Evolutionary conservation across 2,888 invertebrate genomes (phyloP).

Genomic region (Plebejus anna): DNA sequence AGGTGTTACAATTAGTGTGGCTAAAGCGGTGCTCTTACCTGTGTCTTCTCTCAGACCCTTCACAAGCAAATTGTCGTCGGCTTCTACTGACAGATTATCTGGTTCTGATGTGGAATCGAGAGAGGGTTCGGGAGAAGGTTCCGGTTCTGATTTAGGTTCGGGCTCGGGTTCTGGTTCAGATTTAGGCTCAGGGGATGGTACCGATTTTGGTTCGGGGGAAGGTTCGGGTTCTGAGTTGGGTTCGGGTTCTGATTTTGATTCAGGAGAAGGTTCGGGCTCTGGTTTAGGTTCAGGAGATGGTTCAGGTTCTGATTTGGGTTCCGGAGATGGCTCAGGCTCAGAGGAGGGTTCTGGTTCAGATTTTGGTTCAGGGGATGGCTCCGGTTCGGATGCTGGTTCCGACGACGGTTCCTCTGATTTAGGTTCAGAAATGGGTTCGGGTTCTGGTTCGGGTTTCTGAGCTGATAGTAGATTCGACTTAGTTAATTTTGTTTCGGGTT

Average conservation of each 20-base stretch:
- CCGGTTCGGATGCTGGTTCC: conserved; percentile 62
- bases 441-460: conserved; percentile 61
- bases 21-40: conserved; percentile 65
- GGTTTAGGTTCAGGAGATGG: conserved; percentile 54
- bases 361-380: conserved; percentile 35
- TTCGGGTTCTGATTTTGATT: conserved; percentile 57
- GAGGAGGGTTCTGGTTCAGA: conserved; percentile 65
- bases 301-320: conserved; percentile 52
- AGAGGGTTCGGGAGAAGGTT: conserved; percentile 57
- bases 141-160: conserved; percentile 60
- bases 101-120: conserved; percentile 50
- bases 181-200: conserved; percentile 56
- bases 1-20: conserved; percentile 21
- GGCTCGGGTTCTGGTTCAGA: conserved; percentile 51
- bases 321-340: conserved; percentile 58
- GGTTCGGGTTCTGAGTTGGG: conserved; percentile 62
- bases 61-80: conserved; percentile 72
- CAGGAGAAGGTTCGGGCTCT: conserved; percentile 54
- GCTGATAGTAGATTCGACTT: conserved; percentile 52
- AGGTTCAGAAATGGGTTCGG: conserved; percentile 64
- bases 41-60: conserved; percentile 73
- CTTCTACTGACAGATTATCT: conserved; percentile 46
- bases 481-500: conserved; percentile 51
- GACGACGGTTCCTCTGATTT: conserved; percentile 58
- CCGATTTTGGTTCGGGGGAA: conserved; percentile 57